Evolutionary conservation across 2,888 invertebrate genomes (phyloP).

Genomic region (Malthinus flaveolus): DNA sequence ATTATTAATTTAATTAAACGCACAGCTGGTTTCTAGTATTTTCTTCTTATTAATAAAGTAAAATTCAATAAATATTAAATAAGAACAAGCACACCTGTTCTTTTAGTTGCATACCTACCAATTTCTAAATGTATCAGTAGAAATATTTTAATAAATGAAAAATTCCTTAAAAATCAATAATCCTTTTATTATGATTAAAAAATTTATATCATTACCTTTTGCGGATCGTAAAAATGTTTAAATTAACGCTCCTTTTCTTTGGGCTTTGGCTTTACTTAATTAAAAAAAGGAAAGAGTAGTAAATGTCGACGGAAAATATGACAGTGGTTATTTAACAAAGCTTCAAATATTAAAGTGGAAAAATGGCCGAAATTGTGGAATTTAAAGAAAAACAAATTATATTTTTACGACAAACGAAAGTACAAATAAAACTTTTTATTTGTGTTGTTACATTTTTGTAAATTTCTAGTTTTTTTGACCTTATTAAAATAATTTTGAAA

Average conservation of each 20-base stretch:
- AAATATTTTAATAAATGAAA: neutral
- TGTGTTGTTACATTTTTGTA: neutral
- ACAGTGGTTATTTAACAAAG: constrained; percentile 11
- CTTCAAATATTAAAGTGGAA: constrained; percentile 1
- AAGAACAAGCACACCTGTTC: neutral
- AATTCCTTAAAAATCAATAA: constrained; percentile 1
- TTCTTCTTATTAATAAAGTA: constrained; percentile 1
- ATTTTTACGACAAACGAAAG: neutral
- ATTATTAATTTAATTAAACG: constrained; percentile 2
- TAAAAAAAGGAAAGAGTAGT: constrained; percentile 18
- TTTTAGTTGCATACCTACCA: no score
- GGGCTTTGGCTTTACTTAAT: constrained; percentile 17
- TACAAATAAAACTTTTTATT: neutral
- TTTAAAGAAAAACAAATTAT: no score
- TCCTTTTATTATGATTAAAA: constrained; percentile 7
- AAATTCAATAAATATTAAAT: neutral
- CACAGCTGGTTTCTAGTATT: constrained; percentile 3
- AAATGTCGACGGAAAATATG: constrained; percentile 16
- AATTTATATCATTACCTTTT: neutral
- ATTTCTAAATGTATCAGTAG: no score
- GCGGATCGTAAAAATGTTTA: neutral
- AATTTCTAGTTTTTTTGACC: no score
- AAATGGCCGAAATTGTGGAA: neutral
- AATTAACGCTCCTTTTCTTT: constrained; percentile 14
- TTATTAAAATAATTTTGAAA: no score